phyloP scores from a whole-genome alignment of 2,797 vertebrate species.

The Lateolabrax maculatus region DNA sequence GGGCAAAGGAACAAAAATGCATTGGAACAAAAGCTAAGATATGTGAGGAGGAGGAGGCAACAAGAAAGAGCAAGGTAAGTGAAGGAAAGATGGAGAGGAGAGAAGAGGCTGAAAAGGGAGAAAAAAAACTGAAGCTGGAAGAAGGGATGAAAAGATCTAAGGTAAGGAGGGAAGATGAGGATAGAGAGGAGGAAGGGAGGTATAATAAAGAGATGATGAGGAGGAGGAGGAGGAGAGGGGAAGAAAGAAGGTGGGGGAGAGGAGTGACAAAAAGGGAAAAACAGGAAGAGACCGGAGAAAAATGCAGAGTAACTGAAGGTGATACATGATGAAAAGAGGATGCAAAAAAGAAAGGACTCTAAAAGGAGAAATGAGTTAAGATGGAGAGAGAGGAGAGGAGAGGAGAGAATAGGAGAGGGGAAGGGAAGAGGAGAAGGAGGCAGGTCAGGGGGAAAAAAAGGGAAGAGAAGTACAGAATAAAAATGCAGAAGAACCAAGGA shows the following conservation, averaged over 20 bases:
- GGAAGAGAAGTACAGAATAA: background rate
- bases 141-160: slow-evolving; percentile 23
- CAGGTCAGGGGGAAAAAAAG: background rate
- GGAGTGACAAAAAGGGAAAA: background rate
- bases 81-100: no score
- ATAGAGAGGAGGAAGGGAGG: background rate
- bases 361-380: background rate
- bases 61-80: no score
- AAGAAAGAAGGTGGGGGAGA: background rate
- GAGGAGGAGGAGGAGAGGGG: no score
- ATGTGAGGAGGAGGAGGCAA: no score
- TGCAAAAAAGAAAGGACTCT: background rate
- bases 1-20: no score
- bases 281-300: no score
- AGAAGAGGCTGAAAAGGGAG: no score
- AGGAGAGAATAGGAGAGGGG: background rate
- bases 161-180: background rate
- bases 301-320: background rate
- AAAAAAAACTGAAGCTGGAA: no score
- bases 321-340: background rate
- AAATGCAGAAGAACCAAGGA: background rate
- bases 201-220: background rate
- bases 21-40: no score
- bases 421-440: slow-evolving; percentile 1
- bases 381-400: background rate